Base-by-base conservation (phyloP, 1,140 invertebrate species). In the Steinernema feltiae region DNA sequence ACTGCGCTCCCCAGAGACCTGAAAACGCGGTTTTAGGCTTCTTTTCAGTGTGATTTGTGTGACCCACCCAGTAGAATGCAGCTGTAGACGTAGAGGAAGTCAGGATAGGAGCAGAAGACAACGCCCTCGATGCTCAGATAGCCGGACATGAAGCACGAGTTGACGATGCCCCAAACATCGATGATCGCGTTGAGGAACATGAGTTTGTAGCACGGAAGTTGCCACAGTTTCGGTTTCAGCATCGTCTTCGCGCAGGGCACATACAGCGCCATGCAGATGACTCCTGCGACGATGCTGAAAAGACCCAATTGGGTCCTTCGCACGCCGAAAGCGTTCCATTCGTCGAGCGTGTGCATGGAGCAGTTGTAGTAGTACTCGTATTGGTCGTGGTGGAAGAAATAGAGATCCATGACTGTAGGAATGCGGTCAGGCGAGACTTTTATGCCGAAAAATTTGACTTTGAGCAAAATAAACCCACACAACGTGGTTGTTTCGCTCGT, bases 281-380 rank as follows among this genome's bases (percentile, higher is more conserved):
- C 53, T 3, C 53, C 53, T n/a, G 53, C 24, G 3, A 63, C 24
- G 24, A 63, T 27, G 24, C 53, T 17, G 53, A 17, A 63, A 3
- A 63, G 7, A 3, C 53, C 53, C 24, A 63, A 21, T 17, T 27
- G 2, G 3, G 24, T 63, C 3, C 53, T 12, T n/a, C 24, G 12
- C 15, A 63, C 53, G 3, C 53, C 53, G 24, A 63, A 63, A 3
- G 53, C 7, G 53, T 63, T 63, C 53, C 53, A 63, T 21, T 63
- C 15, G 2, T 63, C 53, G 24, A 21, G 7, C 15, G 53, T n/a
- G 53, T 63, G 24, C 53, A 63, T 63, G 24, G 53, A 63, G 24
- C 53, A 63, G 53, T 63, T 63, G 53, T 63, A 63, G 53, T 15
- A 63, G 24, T 63, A 63, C 53, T 63, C 24, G 24, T n/a, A 63